These are phyloP conservation scores for Aphis craccivora DNA, from an alignment of 1,140 invertebrate species.

Conservation along the genomic window DNA sequence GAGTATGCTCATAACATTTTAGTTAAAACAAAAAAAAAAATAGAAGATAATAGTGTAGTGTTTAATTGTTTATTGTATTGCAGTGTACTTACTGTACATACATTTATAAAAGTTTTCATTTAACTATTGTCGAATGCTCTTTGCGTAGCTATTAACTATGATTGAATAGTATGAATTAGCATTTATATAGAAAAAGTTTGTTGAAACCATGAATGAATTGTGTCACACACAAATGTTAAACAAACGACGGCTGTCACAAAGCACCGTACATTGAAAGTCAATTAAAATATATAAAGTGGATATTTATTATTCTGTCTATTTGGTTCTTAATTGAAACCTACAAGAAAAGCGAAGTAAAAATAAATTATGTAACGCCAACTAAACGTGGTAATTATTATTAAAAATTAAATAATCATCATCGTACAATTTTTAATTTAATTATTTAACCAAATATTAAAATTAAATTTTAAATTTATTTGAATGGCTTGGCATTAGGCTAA, in stretches of 20 bases:
- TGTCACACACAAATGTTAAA: background rate
- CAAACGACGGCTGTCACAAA: background rate
- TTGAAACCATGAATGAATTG: background rate
- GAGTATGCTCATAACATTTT: background rate
- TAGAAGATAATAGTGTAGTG: background rate
- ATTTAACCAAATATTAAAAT: background rate
- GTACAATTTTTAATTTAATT: background rate
- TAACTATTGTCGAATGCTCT: background rate
- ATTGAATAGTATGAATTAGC: background rate
- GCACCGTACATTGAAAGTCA: background rate
- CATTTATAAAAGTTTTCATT: background rate
- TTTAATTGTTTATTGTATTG: background rate
- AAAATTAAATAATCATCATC: background rate
- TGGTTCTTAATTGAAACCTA: background rate
- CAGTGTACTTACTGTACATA: background rate
- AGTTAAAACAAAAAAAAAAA: background rate
- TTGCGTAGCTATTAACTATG: background rate
- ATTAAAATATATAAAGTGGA: background rate
- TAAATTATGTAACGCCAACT: background rate
- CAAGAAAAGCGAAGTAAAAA: no score
- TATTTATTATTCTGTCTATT: conserved; percentile 5
- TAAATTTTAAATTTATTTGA: background rate
- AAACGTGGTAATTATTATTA: background rate
- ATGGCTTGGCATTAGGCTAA: background rate
- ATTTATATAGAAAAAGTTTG: conserved; percentile 25